Conservation (phyloP, 2,113 vertebrate species). For the Sylvia atricapilla region DNA sequence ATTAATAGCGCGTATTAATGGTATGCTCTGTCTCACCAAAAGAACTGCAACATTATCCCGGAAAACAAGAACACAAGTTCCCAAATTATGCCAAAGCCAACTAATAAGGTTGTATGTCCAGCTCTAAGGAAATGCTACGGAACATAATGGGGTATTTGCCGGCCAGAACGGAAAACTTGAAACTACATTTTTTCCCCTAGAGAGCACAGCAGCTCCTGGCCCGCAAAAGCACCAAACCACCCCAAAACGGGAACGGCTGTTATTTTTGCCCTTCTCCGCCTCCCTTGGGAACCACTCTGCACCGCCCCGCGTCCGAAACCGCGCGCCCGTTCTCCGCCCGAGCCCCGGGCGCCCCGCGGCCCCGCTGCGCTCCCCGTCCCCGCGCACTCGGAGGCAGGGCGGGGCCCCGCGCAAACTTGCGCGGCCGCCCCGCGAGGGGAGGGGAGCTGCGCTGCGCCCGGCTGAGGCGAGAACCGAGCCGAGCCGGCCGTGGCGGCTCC, state of each 20-base stretch:
- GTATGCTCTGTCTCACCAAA: neutral
- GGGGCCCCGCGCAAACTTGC: neutral
- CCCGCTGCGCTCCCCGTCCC: neutral
- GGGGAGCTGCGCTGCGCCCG: neutral
- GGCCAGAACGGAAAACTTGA: neutral
- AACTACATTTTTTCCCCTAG: neutral
- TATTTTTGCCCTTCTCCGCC: neutral
- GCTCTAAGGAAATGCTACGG: neutral
- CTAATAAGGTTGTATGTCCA: neutral
- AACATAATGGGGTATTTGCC: neutral
- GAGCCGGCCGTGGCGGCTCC: neutral
- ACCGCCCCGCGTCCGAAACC: neutral
- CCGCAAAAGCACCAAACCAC: neutral
- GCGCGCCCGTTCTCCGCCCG: fast-evolving
- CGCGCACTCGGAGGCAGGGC: neutral
- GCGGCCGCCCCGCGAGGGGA: neutral
- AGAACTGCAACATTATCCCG: neutral
- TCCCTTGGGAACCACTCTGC: fast-evolving
- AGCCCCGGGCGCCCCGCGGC: neutral
- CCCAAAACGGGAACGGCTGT: too few relatives aligned
- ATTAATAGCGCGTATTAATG: neutral
- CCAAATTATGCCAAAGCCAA: neutral
- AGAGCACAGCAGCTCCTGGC: neutral
- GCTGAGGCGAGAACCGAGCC: neutral
- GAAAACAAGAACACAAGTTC: neutral